phyloP scores from a whole-genome alignment of 1,140 invertebrate genomes.

The Cydia fagiglandana region DNA sequence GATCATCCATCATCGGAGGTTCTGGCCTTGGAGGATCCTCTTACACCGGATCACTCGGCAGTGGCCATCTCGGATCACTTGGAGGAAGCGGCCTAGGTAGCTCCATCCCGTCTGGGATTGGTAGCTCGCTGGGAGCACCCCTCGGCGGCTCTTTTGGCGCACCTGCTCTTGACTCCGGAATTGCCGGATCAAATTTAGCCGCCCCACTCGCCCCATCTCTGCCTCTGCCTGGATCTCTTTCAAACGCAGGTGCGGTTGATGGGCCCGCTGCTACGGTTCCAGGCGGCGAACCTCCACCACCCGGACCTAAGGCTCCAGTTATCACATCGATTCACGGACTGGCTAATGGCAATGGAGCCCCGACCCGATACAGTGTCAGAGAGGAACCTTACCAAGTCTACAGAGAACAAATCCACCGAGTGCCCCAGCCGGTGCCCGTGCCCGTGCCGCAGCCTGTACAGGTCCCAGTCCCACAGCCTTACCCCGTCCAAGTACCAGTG shows the following conservation, averaged over 20 bases:
- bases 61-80: neutral
- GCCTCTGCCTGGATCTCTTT: neutral
- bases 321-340: conserved; percentile 67
- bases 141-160: neutral
- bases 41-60: conserved; percentile 19
- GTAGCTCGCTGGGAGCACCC: neutral
- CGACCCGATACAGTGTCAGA: conserved; percentile 60
- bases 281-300: conserved; percentile 48
- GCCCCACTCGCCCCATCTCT: neutral
- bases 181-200: neutral
- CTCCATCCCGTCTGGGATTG: neutral
- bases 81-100: neutral
- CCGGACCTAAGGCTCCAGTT: conserved; percentile 64
- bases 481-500: conserved; percentile 72
- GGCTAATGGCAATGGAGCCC: conserved; percentile 66
- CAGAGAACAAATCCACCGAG: conserved; percentile 64
- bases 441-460: conserved; percentile 66
- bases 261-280: conserved; percentile 25
- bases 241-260: conserved; percentile 11
- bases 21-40: conserved; percentile 18
- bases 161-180: conserved; percentile 6
- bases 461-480: conserved; percentile 73
- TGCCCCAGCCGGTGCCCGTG: conserved; percentile 67
- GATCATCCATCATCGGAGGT: conserved; percentile 21
- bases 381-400: conserved; percentile 67